Evolutionary conservation across 1,140 invertebrate species (phyloP).

Genomic region (Brachionus sp.): DNA sequence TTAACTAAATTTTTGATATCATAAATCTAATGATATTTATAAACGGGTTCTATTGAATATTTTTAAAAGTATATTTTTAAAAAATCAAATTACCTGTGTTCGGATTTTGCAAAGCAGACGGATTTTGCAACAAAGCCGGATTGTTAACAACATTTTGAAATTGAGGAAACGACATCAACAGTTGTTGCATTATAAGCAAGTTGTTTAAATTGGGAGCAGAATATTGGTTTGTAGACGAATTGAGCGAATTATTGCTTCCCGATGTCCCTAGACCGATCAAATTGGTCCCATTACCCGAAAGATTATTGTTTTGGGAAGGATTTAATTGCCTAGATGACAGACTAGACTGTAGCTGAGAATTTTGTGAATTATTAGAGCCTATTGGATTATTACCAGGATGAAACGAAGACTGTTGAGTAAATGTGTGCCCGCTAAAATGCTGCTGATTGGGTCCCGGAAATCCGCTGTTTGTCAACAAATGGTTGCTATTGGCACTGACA

Average conservation of each 20-base stretch:
- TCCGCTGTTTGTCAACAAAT: not conserved
- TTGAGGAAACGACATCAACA: not conserved
- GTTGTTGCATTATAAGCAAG: constrained; percentile 2
- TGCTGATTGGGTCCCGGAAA: not conserved
- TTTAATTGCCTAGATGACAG: not conserved
- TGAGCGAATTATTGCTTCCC: not conserved
- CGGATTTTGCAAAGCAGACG: not conserved
- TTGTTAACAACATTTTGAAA: constrained; percentile 20
- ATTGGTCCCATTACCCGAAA: not conserved
- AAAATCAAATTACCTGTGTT: not conserved
- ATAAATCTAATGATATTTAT: no score
- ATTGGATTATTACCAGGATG: not conserved
- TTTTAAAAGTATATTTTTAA: not conserved
- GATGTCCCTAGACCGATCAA: not conserved
- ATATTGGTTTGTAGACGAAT: not conserved
- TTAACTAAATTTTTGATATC: no score
- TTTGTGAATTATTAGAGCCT: not conserved
- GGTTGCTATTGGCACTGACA: not conserved
- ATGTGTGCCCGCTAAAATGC: not conserved
- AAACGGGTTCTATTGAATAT: no score
- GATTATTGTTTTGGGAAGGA: not conserved
- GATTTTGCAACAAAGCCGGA: not conserved
- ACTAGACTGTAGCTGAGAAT: not conserved
- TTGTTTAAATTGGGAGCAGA: not conserved
- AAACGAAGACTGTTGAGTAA: constrained; percentile 6